Conservation (phyloP, 2,797 vertebrate genomes). For the Halcyon chelicuti region DNA sequence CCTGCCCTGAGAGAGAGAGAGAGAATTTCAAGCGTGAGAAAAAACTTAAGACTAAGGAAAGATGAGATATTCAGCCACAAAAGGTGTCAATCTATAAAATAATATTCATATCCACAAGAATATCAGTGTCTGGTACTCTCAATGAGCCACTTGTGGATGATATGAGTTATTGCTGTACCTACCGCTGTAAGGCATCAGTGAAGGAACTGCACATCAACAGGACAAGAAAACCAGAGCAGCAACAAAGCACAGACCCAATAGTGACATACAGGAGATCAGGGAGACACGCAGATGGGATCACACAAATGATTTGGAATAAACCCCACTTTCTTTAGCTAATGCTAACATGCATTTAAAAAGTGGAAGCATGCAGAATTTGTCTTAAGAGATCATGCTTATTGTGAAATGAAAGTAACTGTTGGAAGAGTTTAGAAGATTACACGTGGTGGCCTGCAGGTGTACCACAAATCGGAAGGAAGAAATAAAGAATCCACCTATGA, state of each 20-base stretch:
- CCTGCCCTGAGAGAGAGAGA: conserved; percentile 42
- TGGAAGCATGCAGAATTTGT: background rate
- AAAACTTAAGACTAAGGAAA: background rate
- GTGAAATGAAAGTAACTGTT: background rate
- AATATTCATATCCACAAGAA: background rate
- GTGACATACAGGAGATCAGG: background rate
- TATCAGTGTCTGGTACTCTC: background rate
- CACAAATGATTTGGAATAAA: background rate
- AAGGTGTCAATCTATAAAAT: background rate
- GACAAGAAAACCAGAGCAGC: background rate
- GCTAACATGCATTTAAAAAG: background rate
- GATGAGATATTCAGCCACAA: background rate
- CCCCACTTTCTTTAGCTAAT: background rate
- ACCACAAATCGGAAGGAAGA: background rate
- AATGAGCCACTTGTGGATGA: background rate
- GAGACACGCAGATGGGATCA: background rate
- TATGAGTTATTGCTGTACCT: background rate
- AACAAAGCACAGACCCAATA: background rate
- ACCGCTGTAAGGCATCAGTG: background rate
- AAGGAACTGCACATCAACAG: background rate
- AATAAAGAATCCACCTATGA: background rate
- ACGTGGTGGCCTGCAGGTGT: background rate
- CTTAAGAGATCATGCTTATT: background rate
- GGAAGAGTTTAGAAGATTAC: background rate
- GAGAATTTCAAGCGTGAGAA: background rate